A percentile compares a stretch with the other conserved stretches of the same genome.
phyloP scores from a whole-genome alignment of 2,797 vertebrate genomes.

The Psittacula derbiana region DNA sequence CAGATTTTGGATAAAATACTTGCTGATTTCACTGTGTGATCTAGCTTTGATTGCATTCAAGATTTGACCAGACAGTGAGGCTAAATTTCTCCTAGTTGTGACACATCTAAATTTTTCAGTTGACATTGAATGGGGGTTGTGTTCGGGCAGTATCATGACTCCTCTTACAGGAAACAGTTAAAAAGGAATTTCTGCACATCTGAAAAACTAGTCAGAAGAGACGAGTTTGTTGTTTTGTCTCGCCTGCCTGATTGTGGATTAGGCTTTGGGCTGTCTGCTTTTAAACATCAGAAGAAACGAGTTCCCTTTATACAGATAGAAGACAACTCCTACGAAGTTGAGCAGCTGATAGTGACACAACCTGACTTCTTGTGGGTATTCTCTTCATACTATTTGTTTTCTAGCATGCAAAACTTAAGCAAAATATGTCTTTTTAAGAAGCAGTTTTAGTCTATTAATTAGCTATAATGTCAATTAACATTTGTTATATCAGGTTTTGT shows the following conservation, averaged over 20 bases:
- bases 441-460: background rate
- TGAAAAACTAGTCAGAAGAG: slow-evolving; percentile 37
- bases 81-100: background rate
- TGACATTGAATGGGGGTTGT: background rate
- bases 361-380: background rate
- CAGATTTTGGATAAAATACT: background rate
- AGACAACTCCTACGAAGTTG: background rate
- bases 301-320: background rate
- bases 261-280: background rate
- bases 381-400: background rate
- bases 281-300: background rate
- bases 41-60: background rate
- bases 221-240: slow-evolving; percentile 40
- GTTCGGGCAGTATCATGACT: background rate
- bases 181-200: slow-evolving; percentile 32
- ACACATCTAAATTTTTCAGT: background rate
- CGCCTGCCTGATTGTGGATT: background rate
- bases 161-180: slow-evolving; percentile 29
- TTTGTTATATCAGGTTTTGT: background rate
- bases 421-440: background rate
- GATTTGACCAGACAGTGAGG: background rate
- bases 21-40: background rate
- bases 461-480: background rate
- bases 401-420: background rate
- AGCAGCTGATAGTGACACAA: background rate